These are phyloP conservation scores for Holothuria glaberrima DNA, from an alignment of 35 echinoderm and acorn worm species.

Conservation along the genomic window DNA sequence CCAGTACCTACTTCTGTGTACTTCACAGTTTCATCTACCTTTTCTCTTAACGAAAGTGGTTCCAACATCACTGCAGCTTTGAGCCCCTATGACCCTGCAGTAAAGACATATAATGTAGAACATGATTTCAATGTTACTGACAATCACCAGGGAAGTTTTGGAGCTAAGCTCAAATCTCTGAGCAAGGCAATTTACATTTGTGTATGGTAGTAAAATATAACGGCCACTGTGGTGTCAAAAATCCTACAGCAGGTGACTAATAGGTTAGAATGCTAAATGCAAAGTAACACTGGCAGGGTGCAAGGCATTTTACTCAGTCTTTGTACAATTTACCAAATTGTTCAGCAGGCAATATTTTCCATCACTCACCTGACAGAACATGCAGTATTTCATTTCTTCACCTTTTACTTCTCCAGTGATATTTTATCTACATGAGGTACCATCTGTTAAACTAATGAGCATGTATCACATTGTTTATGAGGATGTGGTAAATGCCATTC, in stretches of 20 bases:
- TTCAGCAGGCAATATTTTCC: not conserved
- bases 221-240: not conserved
- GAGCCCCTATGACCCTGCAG: not conserved
- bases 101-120: not conserved
- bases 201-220: not conserved
- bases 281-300: not conserved
- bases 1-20: not conserved
- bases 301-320: not conserved
- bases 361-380: conserved; percentile 2
- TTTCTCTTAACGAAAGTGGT: not conserved
- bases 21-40: not conserved
- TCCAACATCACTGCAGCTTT: not conserved
- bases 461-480: not conserved
- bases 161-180: not conserved
- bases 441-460: not conserved
- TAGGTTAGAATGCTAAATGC: not conserved
- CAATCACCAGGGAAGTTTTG: not conserved
- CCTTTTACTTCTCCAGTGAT: not conserved
- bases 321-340: not conserved
- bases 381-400: not conserved
- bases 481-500: not conserved
- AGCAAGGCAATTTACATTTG: not conserved
- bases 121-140: not conserved
- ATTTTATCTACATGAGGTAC: not conserved
- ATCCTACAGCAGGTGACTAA: not conserved